phyloP scores from a whole-genome alignment of 2,888 invertebrate genomes.

The Caenorhabditis auriculariae region DNA sequence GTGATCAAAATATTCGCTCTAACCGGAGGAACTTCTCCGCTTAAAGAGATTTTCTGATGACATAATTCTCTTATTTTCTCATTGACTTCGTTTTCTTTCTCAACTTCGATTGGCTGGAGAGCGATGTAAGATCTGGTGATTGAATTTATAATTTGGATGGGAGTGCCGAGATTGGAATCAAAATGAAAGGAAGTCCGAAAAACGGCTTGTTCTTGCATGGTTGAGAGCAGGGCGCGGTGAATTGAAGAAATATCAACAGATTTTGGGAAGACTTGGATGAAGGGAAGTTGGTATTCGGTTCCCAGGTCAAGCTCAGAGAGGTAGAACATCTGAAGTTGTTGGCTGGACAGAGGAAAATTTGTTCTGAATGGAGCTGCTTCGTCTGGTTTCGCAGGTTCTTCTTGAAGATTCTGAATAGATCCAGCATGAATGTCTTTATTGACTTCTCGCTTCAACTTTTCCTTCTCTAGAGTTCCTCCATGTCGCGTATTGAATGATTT shows the following conservation, averaged over 20 bases:
- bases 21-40: conserved; percentile 2
- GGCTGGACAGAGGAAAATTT: conserved; percentile 17
- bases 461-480: not conserved
- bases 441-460: not conserved
- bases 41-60: conserved; percentile 9
- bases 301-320: conserved; percentile 10
- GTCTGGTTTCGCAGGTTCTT: not conserved
- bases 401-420: not conserved
- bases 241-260: conserved; percentile 1
- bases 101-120: conserved; percentile 1
- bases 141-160: conserved; percentile 23
- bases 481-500: not conserved
- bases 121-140: conserved; percentile 27
- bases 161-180: conserved; percentile 5
- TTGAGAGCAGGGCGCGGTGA: conserved; percentile 11
- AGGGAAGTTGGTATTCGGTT: conserved; percentile 23
- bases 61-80: conserved; percentile 9
- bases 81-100: not conserved
- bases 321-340: conserved; percentile 36
- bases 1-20: conserved; percentile 6
- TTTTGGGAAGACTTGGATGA: conserved; percentile 23
- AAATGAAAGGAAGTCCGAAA: conserved; percentile 16
- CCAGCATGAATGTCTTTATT: not conserved
- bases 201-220: conserved; percentile 20
- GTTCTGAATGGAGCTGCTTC: too few species aligned